Percentiles rank a stretch among this genome's conserved stretches.
Conservation (phyloP, 2,888 invertebrate species). For the Linyphia triangularis region DNA sequence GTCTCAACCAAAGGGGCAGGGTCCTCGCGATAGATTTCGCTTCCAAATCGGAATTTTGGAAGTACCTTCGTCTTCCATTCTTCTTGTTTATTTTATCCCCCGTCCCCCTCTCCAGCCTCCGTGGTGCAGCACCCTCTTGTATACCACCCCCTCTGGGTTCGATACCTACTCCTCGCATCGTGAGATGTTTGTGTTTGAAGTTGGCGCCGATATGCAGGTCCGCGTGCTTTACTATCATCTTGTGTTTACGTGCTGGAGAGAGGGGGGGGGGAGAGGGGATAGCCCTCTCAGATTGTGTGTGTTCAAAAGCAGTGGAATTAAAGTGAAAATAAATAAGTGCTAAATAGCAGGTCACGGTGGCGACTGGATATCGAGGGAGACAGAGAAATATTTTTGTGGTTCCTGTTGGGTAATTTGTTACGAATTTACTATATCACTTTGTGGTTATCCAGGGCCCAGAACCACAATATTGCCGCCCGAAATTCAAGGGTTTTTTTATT, state of each 20-base stretch:
- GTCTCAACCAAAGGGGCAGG: conserved; percentile 66
- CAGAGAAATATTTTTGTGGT: too few relatives aligned
- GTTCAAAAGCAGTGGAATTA: conserved; percentile 5
- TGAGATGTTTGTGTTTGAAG: not conserved
- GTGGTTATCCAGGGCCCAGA: not conserved
- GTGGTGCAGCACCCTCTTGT: too few relatives aligned
- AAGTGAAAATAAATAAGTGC: conserved; percentile 39
- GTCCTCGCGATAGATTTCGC: conserved; percentile 43
- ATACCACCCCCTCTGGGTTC: not conserved
- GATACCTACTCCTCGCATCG: not conserved
- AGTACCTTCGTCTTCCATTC: conserved; percentile 39
- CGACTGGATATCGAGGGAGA: not conserved
- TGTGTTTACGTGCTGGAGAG: not conserved
- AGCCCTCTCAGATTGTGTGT: not conserved
- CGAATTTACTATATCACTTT: not conserved
- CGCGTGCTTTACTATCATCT: not conserved
- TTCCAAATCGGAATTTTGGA: conserved; percentile 56
- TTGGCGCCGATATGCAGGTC: not conserved
- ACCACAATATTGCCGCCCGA: too few relatives aligned
- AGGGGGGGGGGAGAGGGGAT: not conserved
- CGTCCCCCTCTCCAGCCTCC: too few relatives aligned
- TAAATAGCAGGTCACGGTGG: not conserved
- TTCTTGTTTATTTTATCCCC: not conserved
- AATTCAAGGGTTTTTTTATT: too few relatives aligned
- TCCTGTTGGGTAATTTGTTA: not conserved